Evolutionary conservation across 2,113 vertebrate species (phyloP), one percentile per base, ranked within the genome.

Genomic region (Mugil cephalus): DNA sequence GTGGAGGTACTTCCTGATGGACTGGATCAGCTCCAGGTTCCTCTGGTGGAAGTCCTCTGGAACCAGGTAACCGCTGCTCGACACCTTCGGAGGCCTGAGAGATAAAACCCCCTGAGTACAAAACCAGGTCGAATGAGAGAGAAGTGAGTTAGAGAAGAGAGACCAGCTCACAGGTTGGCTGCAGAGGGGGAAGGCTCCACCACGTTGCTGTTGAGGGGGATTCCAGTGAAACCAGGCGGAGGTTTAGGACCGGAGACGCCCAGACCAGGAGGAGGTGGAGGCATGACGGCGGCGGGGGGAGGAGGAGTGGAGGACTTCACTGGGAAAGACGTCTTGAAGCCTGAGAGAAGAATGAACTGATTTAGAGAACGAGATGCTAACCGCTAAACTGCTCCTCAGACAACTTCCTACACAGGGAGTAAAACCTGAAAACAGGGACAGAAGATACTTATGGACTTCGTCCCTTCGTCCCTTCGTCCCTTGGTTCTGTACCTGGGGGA

Each of bases 41-140:
- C 98, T 94, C 70, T 97, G 94, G 62, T 97, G 95, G 80, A 99
- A 99, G 90, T 98, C 95, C 8, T 97, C 96, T 0, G 98, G 97
- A 42, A 95, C 92, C 79, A 96, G 79, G 93, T 99, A 99, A 5
- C 92, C 88, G 8, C 30, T 74, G 61, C 90, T 87, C 0, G 76
- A 86, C 51, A 67, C 67, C 43, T 88, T 86, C 21, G 86, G 89
- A 35, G 92, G 78, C 61, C 95, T 96, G 74, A 21, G 15, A 10
- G 13, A 40, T 12, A 8, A 30, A 2, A 30, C 3, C 3, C n/a
- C 24, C 24, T 30, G 24, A 30, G 24, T 30, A 30, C 24, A 2
- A 30, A 5, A 30, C 3, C 24, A 30, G 24, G 10, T 34, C 9
- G 8, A 30, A 39, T 10, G 2, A 15, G 17, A 39, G 15, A 19